Evolutionary conservation across 1,140 invertebrate species (phyloP), one percentile per base, ranked within the genome.

Genomic region (Nylanderia fulva): DNA sequence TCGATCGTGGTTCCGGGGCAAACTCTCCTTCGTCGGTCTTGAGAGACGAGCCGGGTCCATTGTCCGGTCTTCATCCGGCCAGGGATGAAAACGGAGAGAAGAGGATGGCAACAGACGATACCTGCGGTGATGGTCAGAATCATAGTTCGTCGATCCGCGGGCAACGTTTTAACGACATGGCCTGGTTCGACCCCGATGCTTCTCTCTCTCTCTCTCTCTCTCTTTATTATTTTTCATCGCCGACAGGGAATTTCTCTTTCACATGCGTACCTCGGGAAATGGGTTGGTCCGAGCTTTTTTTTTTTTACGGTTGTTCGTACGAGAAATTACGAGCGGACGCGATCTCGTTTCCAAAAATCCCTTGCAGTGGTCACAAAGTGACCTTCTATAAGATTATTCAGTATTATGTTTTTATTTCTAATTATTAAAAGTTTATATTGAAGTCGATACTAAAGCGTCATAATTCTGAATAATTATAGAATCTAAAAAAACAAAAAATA

Each of bases 1-100:
- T 89, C 88, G 88, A 85, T 89, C 87, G 77, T 86, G 71, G 86
- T 82, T 61, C 77, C 56, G 74, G 33, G 60, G 69, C 45, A 52
- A 58, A 18, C 21, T 48, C 45, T 4, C 33, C 24, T n/a, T 33
- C 29, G 33, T 36, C 58, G 80, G 61, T 71, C 58, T 76, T 18
- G 48, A 54, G 33, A 33, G 9, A 54, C 36, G 29, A 75, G 61
- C 39, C 56, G 24, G 18, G 24, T 29, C 21, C 58, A 61, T 61
- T 66, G 15, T 66, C n/a, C 45, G 72, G 56, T 82, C 56, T 54
- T 71, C 54, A 48, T 80, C 52, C 45, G 33, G 76, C 13, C n/a
- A 71, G 77, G 54, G 15, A n/a, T n/a, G n/a, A n/a, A 48, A 21
- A 33, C n/a, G 39, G 9, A n/a, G 21, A 15, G 33, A 24, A 5